Conservation (phyloP, 2,888 invertebrate genomes). For the Sinopyrophorus schimmeli region DNA sequence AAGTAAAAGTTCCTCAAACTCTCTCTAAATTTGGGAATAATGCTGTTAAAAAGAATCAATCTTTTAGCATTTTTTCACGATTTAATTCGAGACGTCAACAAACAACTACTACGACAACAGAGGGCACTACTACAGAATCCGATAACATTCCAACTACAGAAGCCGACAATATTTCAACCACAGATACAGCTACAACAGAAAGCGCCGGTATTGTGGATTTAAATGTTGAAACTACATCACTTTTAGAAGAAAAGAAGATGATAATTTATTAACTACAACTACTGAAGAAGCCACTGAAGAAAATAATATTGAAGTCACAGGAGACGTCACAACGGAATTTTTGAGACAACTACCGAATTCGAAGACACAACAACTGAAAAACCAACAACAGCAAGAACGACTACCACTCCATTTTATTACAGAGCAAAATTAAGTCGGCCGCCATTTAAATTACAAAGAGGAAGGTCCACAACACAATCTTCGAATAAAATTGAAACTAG, state of each 20-base stretch:
- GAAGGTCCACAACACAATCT: slow-evolving; percentile 9
- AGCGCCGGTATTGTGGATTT: not conserved
- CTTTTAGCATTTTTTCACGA: no score
- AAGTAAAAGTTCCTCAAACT: no score
- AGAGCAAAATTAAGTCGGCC: slow-evolving; percentile 19
- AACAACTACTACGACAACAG: no score
- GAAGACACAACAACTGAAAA: slow-evolving; percentile 1
- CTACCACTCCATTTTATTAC: slow-evolving; percentile 18
- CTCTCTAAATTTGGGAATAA: no score
- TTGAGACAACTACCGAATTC: not conserved
- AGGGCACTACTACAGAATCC: no score
- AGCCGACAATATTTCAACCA: no score
- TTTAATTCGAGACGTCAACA: no score
- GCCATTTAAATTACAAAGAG: slow-evolving; percentile 14
- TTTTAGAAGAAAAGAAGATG: not conserved
- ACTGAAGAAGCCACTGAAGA: not conserved
- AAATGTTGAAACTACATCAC: not conserved
- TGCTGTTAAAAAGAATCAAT: no score
- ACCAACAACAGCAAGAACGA: slow-evolving; percentile 3
- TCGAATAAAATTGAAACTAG: not conserved
- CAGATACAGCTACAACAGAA: slow-evolving; percentile 1
- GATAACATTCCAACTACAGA: no score
- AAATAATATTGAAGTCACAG: not conserved
- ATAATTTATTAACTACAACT: not conserved
- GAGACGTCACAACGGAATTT: not conserved